Percentiles rank a stretch among this genome's conserved stretches.
Conservation (phyloP, 1,140 invertebrate species). For the Papilio glaucus region DNA sequence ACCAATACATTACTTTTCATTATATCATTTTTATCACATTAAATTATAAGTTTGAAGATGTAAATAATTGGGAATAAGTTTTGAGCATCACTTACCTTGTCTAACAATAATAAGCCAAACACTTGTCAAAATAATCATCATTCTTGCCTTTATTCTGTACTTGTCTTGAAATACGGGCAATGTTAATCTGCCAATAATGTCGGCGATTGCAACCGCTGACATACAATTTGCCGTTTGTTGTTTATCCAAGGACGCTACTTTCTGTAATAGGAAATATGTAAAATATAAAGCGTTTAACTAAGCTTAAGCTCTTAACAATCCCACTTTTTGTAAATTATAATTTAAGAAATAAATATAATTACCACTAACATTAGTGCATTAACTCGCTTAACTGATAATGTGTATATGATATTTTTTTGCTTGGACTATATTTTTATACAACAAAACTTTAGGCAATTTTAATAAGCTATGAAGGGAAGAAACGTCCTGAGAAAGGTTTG, state of each 20-base stretch:
- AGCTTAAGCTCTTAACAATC: background rate
- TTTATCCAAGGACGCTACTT: conserved; percentile 81
- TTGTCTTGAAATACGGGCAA: conserved; percentile 86
- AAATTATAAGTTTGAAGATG: background rate
- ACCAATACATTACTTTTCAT: too few relatives aligned
- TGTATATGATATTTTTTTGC: too few relatives aligned
- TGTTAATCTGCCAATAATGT: conserved; percentile 86
- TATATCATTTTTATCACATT: too few relatives aligned
- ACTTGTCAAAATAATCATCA: conserved; percentile 74
- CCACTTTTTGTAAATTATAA: too few relatives aligned
- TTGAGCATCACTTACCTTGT: conserved; percentile 63
- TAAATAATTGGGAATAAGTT: background rate
- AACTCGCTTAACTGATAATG: too few relatives aligned
- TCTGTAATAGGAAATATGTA: conserved; percentile 62
- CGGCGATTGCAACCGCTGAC: conserved; percentile 86
- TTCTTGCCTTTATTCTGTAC: conserved; percentile 83
- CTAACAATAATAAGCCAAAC: conserved; percentile 73
- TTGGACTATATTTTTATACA: too few relatives aligned
- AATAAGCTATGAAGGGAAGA: too few relatives aligned
- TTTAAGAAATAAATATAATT: too few relatives aligned
- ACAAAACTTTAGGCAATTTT: too few relatives aligned
- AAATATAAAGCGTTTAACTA: background rate
- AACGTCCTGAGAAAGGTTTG: too few relatives aligned
- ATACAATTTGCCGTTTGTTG: conserved; percentile 86
- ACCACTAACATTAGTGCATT: too few relatives aligned